Base-by-base conservation (phyloP, 2,797 vertebrate genomes). In the Manis crassicaudata region DNA sequence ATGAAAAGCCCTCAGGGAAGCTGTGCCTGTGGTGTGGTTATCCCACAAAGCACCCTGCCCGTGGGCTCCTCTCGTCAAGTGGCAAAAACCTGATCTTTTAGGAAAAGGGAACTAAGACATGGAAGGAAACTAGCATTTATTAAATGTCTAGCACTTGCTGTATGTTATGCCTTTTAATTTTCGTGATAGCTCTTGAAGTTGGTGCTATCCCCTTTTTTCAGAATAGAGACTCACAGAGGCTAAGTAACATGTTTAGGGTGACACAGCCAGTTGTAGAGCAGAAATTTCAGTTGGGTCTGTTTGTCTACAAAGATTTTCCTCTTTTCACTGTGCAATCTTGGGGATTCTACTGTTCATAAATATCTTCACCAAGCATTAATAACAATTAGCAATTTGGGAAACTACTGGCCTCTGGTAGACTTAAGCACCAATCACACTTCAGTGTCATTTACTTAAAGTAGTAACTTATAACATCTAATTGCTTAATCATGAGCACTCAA, bases 361-460 rank as follows among this genome's bases (percentile, higher is more conserved):
- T 68, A 40, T 73, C 90, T 93, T 91, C 75, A 56, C 37, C 23
- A 52, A 73, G 29, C 5, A 9, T 68, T 68, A 46, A 27, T 87
- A 88, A 29, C 21, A 40, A 1, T 88, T 93, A 95, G 32, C 8
- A 2, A 77, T 68, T 76, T 95, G 77, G 93, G 95, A 88, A 93
- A 96, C 75, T 89, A 60, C 80, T 92, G 50, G 40, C 80, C 46
- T 79, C 65, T 37, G 60, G 46, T 82, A 40, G 70, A 62, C 65
- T 91, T 93, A 87, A 96, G n/a, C 35, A 70, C 40, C 90, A 62
- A 58, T 88, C 56, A 88, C 16, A 89, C 3, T 58, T 77, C 67
- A 77, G 32, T 83, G 17, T 97, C 93, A 92, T 88, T 92, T 84
- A 90, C 63, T 81, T 91, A 27, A 82, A 25, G 54, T 90, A 75